Conservation (phyloP, 2,888 invertebrate genomes). For the Drosophila meridiana region DNA sequence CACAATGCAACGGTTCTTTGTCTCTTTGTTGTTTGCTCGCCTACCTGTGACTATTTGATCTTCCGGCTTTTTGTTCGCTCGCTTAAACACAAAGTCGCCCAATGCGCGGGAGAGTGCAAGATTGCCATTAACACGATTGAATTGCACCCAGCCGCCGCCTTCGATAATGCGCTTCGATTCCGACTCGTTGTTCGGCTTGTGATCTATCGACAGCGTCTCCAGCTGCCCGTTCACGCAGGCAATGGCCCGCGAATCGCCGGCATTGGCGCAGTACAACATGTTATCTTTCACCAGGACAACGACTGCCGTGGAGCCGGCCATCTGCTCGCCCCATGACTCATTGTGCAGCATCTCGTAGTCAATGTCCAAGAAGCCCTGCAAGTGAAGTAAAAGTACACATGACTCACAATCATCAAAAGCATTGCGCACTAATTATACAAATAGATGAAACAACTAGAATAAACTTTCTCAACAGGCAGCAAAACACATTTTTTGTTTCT, state of each 20-base stretch:
- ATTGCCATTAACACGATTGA: constrained; percentile 99
- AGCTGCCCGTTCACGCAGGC: constrained; percentile 93
- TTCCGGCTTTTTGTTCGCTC: constrained; percentile 92
- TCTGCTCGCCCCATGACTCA: constrained; percentile 94
- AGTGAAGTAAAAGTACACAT: neutral
- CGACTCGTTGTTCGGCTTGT: constrained; percentile 96
- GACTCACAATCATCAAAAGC: neutral
- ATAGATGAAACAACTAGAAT: constrained; percentile 4
- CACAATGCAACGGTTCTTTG: constrained; percentile 27
- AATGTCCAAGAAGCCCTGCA: constrained; percentile 93
- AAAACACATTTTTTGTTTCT: neutral
- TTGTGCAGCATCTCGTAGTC: constrained; percentile 97
- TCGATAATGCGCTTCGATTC: constrained; percentile 95
- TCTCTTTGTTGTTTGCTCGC: constrained; percentile 7
- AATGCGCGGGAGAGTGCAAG: constrained; percentile 97
- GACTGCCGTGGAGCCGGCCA: constrained; percentile 97
- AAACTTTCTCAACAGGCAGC: neutral
- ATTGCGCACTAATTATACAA: constrained; percentile 8
- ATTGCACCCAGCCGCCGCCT: constrained; percentile 99
- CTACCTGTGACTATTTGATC: constrained; percentile 98
- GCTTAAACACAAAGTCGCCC: constrained; percentile 98
- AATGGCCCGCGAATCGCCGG: constrained; percentile 98
- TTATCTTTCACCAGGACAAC: constrained; percentile 93
- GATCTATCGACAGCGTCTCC: constrained; percentile 92
- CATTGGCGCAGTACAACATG: constrained; percentile 96